Conservation (phyloP, 1,140 invertebrate species). For the Elymnias hypermnestra region DNA sequence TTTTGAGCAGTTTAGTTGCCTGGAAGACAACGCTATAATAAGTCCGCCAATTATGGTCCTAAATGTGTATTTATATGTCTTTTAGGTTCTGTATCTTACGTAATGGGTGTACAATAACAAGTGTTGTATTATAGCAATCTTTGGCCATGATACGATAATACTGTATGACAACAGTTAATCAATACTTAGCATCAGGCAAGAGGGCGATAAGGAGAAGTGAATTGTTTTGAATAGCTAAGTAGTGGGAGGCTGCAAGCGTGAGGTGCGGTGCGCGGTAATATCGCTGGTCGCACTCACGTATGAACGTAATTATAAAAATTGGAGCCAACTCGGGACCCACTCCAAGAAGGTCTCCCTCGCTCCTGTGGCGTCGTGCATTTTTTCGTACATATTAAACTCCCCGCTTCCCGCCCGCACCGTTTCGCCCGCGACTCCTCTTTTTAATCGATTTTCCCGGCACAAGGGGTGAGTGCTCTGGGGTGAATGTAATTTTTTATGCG, state of each 20-base stretch:
- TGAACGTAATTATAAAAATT: conserved; percentile 77
- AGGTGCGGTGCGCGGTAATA: neutral
- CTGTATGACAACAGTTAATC: too few relatives aligned
- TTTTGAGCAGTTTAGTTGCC: too few relatives aligned
- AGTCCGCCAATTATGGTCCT: too few relatives aligned
- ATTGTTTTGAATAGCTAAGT: conserved; percentile 13
- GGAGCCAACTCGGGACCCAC: conserved; percentile 59
- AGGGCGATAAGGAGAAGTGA: conserved; percentile 8
- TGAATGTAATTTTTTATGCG: conserved; percentile 78
- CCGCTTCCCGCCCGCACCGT: conserved; percentile 39
- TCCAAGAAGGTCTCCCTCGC: conserved; percentile 54
- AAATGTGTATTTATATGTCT: too few relatives aligned
- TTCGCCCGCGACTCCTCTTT: conserved; percentile 70
- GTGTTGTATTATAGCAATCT: too few relatives aligned
- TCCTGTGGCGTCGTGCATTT: conserved; percentile 71
- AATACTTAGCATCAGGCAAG: too few relatives aligned
- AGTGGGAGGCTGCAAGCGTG: conserved; percentile 16
- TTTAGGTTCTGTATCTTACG: too few relatives aligned
- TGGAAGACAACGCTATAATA: too few relatives aligned
- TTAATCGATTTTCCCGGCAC: conserved; percentile 75
- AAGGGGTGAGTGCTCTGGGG: conserved; percentile 75
- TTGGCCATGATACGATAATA: too few relatives aligned
- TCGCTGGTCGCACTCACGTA: conserved; percentile 56
- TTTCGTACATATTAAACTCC: conserved; percentile 75
- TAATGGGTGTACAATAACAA: too few relatives aligned